Evolutionary conservation across 2,113 vertebrate species (phyloP), one percentile per base, ranked within the genome.

Genomic region (Oryzias curvinotus): DNA sequence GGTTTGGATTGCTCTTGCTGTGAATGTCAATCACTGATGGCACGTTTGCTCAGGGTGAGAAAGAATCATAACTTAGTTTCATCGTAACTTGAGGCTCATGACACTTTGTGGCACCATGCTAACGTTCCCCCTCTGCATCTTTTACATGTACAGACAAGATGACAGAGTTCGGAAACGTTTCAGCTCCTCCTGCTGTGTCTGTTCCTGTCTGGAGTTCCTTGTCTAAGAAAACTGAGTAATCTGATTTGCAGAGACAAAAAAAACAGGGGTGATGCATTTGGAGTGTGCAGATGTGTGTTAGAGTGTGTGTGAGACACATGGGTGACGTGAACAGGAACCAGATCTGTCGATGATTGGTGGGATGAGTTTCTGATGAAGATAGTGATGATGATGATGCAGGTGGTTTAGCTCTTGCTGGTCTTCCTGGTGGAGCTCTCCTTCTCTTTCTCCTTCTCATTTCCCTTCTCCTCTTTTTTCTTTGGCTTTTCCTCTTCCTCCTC

Each of bases 341-440:
- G 77, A 76, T 74, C 70, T 62, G 57, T 23, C 58, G 30, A 71
- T 73, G 80, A 78, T 8, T 65, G 81, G 61, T 73, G 65, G 17
- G 30, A 72, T 42, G 68, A 61, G 50, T 41, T 88, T 72, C 77
- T 52, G 52, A 68, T 49, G 70, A 60, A 15, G 47, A 30, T 42
- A 66, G 65, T 26, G 56, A 68, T 45, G 52, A 53, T 26, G 48
- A 46, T 18, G 52, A 68, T 18, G 52, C 42, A 54, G 82, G 59
- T 62, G 46, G 52, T 79, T 88, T 90, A 90, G 71, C 82, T 90
- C 86, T 92, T 92, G 89, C 85, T 89, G 82, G 19, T 86, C 82
- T 92, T 91, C 65, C 62, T 71, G 18, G 57, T 59, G 51, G 88
- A 57, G 43, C 73, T 75, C 52, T 81, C 76, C 68, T 90, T 87